Conservation (phyloP, 2,113 vertebrate genomes). For the human (Homo sapiens) region DNA sequence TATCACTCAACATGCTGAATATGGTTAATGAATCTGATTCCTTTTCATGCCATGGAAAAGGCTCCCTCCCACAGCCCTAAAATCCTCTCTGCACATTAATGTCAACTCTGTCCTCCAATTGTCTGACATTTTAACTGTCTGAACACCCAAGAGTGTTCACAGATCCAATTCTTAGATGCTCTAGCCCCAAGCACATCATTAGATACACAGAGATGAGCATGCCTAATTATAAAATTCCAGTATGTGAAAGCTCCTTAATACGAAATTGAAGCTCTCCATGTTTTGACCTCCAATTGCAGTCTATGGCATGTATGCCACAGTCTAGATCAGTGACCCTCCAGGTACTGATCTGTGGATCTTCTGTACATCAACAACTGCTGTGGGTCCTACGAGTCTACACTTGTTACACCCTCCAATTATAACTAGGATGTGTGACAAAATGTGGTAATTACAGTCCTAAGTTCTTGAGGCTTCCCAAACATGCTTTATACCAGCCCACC, state of each 20-base stretch:
- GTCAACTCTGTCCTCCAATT: background rate
- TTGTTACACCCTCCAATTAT: background rate
- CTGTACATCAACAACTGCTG: background rate
- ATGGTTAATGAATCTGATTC: background rate
- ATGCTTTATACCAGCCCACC: background rate
- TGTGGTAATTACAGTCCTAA: background rate
- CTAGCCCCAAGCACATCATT: background rate
- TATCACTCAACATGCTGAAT: background rate
- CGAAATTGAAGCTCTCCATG: background rate
- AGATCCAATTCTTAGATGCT: background rate
- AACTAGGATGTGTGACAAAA: background rate
- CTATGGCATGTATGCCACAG: accelerated
- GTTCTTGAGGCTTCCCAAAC: background rate
- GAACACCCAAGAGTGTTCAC: background rate
- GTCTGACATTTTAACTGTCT: background rate
- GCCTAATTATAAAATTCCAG: background rate
- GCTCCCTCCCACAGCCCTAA: background rate
- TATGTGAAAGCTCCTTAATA: background rate
- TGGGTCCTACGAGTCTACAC: background rate
- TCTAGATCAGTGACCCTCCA: background rate
- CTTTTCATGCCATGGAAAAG: background rate
- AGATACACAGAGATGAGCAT: background rate
- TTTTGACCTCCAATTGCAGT: background rate
- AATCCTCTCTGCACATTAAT: background rate
- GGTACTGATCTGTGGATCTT: background rate